Base-by-base conservation (phyloP, 2,113 vertebrate species). In the Aramus guarauna region DNA sequence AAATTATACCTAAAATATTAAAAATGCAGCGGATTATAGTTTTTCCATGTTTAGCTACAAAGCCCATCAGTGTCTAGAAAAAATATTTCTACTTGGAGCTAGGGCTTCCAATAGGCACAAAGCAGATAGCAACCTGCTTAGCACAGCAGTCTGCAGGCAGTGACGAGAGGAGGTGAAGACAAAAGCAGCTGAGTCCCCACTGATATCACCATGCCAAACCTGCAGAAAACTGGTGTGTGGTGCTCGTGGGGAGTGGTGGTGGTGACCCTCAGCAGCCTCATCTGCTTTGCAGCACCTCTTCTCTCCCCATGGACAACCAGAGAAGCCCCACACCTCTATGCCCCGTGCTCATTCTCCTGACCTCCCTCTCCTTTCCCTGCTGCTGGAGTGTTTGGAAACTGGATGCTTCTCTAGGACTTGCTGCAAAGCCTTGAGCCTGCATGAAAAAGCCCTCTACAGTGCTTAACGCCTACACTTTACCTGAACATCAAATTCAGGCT, bases 161-260 rank as follows among this genome's bases (percentile, higher is more conserved):
- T 3, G 13, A 24, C 39, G 34, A 48, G 39, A 22, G 0, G 3
- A 64, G 6, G 8, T 32, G 34, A 63, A n/a, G 24, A 1, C 3
- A 62, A 58, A 85, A 72, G 8, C 19, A 53, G 11, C 1, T 0
- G 0, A 34, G 26, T n/a, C 19, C 11, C 22, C 7, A 4, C 7
- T 53, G 52, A 62, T 32, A n/a, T 7, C 11, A 9, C 12, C 18
- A 14, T 24, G 11, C 2, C 14, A 34, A 67, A 6, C 4, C 20
- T 32, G 17, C 19, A 60, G 39, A 80, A 91, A 53, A 72, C 1
- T 23, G 2, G 1, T 62, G 12, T 24, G 21, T 9, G 17, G 12
- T 22, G 17, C 9, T 48, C 5, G 1, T 1, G 2, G 3, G 9
- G 27, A 20, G 6, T 18, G 22, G 6, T 32, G 15, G 3, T 24